Evolutionary conservation across 2,888 invertebrate species (phyloP), one percentile per base, ranked within the genome.

Genomic region (Protodeltote pygarga): DNA sequence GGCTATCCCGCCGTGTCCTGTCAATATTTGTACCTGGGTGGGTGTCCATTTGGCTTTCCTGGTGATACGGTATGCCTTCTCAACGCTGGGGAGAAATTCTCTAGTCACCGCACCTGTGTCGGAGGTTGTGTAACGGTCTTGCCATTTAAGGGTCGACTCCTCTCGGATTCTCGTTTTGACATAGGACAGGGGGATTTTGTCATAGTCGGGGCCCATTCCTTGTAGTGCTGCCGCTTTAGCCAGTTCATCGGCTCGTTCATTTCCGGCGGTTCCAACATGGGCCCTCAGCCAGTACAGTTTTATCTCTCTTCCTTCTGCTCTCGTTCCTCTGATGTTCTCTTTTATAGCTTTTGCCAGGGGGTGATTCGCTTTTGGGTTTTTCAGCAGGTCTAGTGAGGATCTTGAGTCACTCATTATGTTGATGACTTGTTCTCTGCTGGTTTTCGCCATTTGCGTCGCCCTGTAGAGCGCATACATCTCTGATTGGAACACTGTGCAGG

Each of bases 1-100:
- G 8, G 20, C 29, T 17, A 46, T 29, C 11, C 50, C 31, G 8
- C 50, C 50, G 21, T 50, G 44, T 4, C 39, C 44, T 5, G 45
- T 40, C 5, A 51, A 3, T 9, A 23, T 5, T 21, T 50, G 44
- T 0, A 19, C 21, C 2, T 34, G 29, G 15, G 14, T 11, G 5
- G 40, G 41, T 10, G 28, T 35, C 2, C 34, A 10, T 6, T 11
- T 28, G 0, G 25, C 9, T 3, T 11, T 19, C 6, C 32, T 31
- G 10, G 41, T 31, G 9, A 40, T 24, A 1, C 41, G 34, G 15
- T 41, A 28, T 3, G 41, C 25, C 11, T 10, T 17, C 6, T 23
- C 4, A 0, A 35, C 35, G 5, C 35, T 13, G 9, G 40, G 40
- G 9, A 40, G 21, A 14, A 47, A 47, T 1, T 3, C 8, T 17